These are phyloP conservation scores for Ia io DNA, from an alignment of 2,113 vertebrate species.

Conservation along the genomic window DNA sequence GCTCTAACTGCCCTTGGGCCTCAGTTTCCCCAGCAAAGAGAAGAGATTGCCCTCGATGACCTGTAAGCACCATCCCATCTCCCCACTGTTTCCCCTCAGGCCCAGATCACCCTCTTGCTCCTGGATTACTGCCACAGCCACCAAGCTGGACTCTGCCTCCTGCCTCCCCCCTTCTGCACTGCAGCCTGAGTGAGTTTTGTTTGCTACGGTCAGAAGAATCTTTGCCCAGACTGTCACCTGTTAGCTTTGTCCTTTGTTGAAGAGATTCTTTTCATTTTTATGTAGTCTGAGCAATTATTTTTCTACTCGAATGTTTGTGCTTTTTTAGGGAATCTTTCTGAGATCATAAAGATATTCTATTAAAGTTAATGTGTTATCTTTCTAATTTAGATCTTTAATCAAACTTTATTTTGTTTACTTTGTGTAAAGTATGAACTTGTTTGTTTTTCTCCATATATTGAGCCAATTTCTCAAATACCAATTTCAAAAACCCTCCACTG, in stretches of 20 bases:
- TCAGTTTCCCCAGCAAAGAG: neutral
- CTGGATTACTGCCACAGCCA: neutral
- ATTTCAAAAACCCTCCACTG: neutral
- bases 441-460: neutral
- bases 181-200: neutral
- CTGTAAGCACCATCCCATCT: neutral
- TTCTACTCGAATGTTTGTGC: neutral
- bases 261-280: neutral
- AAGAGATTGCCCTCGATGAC: neutral
- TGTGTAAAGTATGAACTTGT: neutral
- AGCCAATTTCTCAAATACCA: neutral
- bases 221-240: neutral
- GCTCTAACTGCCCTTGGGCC: neutral
- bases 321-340: neutral
- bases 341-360: neutral
- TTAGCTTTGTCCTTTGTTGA: neutral
- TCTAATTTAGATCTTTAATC: neutral
- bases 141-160: neutral
- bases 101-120: neutral
- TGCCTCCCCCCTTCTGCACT: neutral
- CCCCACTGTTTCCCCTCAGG: neutral
- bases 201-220: neutral
- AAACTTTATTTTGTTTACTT: slow-evolving; percentile 13
- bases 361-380: neutral
- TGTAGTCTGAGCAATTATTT: neutral